Percentiles rank a stretch among this genome's conserved stretches.
Evolutionary conservation across 2,113 vertebrate genomes (phyloP).

Genomic region (Bostrychus sinensis): DNA sequence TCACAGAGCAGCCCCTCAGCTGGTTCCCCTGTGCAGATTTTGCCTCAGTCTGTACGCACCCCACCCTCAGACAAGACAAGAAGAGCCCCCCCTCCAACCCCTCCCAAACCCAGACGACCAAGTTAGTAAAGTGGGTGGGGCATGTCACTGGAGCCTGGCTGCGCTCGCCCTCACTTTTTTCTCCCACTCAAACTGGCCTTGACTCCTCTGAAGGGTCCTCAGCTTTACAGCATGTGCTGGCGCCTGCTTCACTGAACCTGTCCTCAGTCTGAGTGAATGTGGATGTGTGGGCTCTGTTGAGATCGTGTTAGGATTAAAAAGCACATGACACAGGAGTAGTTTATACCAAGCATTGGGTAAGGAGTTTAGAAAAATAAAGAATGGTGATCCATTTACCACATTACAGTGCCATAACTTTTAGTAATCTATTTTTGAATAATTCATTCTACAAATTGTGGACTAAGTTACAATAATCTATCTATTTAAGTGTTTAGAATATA

Average conservation of each 20-base stretch:
- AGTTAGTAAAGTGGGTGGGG: constrained; percentile 80
- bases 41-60: constrained; percentile 78
- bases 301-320: not conserved
- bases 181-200: constrained; percentile 30
- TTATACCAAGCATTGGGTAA: too few relatives aligned
- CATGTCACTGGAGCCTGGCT: constrained; percentile 59
- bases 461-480: too few relatives aligned
- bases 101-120: constrained; percentile 85
- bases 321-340: not conserved
- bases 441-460: too few relatives aligned
- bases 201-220: constrained; percentile 10
- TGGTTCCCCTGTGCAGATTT: constrained; percentile 71
- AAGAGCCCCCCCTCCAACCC: constrained; percentile 83
- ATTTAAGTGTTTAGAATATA: too few relatives aligned
- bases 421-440: too few relatives aligned
- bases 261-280: constrained; percentile 32
- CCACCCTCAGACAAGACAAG: constrained; percentile 80
- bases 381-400: too few relatives aligned
- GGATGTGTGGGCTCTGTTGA: constrained; percentile 14
- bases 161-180: constrained; percentile 56
- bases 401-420: too few relatives aligned
- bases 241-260: constrained; percentile 53
- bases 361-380: too few relatives aligned
- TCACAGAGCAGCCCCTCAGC: constrained; percentile 63
- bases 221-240: constrained; percentile 76